Base-by-base conservation (phyloP, 2,113 vertebrate genomes). In the Hydropotes inermis region DNA sequence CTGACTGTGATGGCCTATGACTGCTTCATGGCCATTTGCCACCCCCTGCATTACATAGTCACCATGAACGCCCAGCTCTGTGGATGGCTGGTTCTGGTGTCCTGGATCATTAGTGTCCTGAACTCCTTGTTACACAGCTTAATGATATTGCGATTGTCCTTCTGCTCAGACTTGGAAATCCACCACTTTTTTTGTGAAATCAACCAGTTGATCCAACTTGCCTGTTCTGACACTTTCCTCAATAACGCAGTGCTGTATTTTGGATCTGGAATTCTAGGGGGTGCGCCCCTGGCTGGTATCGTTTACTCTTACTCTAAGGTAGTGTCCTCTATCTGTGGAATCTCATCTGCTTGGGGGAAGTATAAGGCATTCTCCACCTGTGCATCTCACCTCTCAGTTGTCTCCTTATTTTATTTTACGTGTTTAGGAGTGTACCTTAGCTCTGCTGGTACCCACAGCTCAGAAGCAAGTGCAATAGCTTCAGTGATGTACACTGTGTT, bases 1-100 rank as follows among this genome's bases (percentile, higher is more conserved):
- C 54, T 97, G 55, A 52, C 67, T 0, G 88, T 83, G 25, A 97
- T 92, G 94, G 87, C 96, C 54, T 97, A 92, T 85, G 93, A 97
- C 54, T 1, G 19, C 2, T 96, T 45, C 10, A 25, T 74, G 57
- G 97, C 89, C 55, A 94, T 96, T 64, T 92, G 74, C 6, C 45
- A 92, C 15, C 85, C 94, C 7, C 9, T 97, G 21, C 45, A 90
- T 28, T 95, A 96, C 21, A 28, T 5, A 4, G 50, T 39, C 7
- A 54, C 78, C 52, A 93, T 97, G 94, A 97, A 57, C 0, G 2
- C 30, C 6, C 3, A 2, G 7, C 60, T 84, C 2, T 97, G 95
- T 70, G 14, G 57, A 5, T 14, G 94, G 1, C 23, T 98, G 70
- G 28, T 84, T 74, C n/a, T 91, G 7, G 28, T 45, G 1, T 95